A percentile compares a stretch with the other conserved stretches of the same genome.
Evolutionary conservation across 2,113 vertebrate species (phyloP).

Genomic region (Rissa tridactyla): DNA sequence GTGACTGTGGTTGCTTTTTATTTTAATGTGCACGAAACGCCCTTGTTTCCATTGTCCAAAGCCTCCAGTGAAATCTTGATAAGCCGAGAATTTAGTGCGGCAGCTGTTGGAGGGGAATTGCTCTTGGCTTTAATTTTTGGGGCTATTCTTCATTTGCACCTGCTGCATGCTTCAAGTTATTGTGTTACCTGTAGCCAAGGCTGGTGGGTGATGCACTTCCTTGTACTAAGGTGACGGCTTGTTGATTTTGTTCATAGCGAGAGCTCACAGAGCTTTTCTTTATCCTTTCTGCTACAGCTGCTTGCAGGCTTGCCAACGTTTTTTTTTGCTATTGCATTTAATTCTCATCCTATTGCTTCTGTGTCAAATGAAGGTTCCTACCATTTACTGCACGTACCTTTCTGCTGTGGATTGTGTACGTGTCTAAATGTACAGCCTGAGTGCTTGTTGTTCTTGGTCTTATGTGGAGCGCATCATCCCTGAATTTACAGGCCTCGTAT

Average conservation of each 20-base stretch:
- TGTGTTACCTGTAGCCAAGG: fast-evolving
- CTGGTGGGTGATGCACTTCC: background rate
- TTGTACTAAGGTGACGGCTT: background rate
- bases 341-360: background rate
- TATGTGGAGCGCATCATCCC: background rate
- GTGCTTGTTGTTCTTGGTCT: background rate
- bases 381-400: background rate
- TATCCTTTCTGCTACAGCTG: background rate
- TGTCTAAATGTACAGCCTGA: background rate
- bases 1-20: background rate
- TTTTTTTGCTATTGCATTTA: background rate
- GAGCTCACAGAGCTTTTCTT: background rate
- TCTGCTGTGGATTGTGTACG: background rate
- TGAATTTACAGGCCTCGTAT: background rate
- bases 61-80: background rate
- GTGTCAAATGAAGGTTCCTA: background rate
- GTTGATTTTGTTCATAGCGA: background rate
- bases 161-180: background rate
- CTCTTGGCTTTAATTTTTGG: background rate
- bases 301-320: fast-evolving
- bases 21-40: background rate
- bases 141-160: background rate
- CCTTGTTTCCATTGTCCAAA: background rate
- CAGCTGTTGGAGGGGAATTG: background rate
- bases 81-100: background rate